These are phyloP conservation scores for Diabrotica undecimpunctata DNA, from an alignment of 1,140 invertebrate genomes.

Conservation along the genomic window DNA sequence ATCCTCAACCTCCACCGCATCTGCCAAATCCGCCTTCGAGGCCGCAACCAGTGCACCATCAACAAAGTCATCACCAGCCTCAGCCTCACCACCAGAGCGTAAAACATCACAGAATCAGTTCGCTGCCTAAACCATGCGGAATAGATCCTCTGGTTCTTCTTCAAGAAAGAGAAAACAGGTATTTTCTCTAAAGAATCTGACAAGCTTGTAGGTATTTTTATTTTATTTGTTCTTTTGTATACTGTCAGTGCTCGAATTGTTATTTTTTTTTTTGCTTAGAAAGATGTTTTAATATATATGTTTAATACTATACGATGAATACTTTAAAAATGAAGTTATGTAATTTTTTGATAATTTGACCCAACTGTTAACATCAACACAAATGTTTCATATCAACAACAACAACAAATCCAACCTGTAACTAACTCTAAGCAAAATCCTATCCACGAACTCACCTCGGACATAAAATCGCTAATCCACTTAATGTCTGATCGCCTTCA, in stretches of 20 bases:
- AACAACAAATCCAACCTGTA: too few species aligned
- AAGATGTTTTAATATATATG: too few species aligned
- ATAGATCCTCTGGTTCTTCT: conserved; percentile 90
- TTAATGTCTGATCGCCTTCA: too few species aligned
- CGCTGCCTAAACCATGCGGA: conserved; percentile 83
- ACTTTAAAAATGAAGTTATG: too few species aligned
- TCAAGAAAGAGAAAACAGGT: conserved; percentile 89
- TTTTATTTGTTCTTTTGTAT: not conserved
- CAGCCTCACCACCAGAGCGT: conserved; percentile 19
- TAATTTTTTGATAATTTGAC: too few species aligned
- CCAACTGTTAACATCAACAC: too few species aligned
- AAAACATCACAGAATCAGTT: conserved; percentile 80
- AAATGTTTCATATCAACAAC: too few species aligned
- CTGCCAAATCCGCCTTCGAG: conserved; percentile 23
- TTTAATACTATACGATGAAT: too few species aligned
- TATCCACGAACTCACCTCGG: too few species aligned
- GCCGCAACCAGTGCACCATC: conserved; percentile 24
- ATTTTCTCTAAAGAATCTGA: not conserved
- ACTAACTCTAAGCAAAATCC: too few species aligned
- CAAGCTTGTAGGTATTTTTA: not conserved
- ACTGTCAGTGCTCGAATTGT: not conserved
- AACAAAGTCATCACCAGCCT: conserved; percentile 13
- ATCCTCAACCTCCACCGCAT: conserved; percentile 28
- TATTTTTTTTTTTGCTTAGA: too few species aligned
- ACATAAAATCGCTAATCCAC: too few species aligned